Base-by-base conservation (phyloP, 2,797 vertebrate genomes). In the Oreochromis mossambicus region DNA sequence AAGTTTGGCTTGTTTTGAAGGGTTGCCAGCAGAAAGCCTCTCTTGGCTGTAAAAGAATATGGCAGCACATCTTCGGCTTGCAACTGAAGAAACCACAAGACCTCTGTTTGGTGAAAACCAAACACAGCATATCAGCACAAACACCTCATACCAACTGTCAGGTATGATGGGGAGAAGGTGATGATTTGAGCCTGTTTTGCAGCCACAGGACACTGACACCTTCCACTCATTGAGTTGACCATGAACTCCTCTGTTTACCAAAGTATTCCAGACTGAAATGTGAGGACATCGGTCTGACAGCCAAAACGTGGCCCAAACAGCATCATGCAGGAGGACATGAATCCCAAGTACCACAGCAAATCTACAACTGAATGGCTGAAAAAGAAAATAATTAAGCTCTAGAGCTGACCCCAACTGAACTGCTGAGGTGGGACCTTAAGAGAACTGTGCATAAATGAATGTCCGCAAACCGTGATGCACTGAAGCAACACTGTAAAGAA, bases 381-480 rank as follows among this genome's bases (percentile, higher is more conserved):
- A 46, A 48, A 48, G 8, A 17, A 19, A 73, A 73, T 11, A 48
- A 29, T 73, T 46, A 29, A 48, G 8, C 24, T 73, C 24, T 26
- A 73, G 68, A 48, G 9, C 41, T 48, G 4, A 0, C 0, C 0
- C 24, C 41, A 17, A 46, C 21, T 19, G 9, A 70, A 70, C 41
- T 70, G 21, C 66, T 15, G 21, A 26, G 38, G 66, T 46, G 21
- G 66, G 66, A 29, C 21, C 38, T 46, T 17, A 70, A 73, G 41
- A 7, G 24, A 48, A 29, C 24, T 32, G 41, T 2, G 0, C 43
- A 73, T 48, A 48, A 48, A 73, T 73, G 24, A 73, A 73, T 73
- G 43, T 24, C 15, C 0, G 0, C 6, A 73, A 73, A 73, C 4
- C 4, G 0, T 6, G 1, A 73, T 48, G 41, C 12, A 4, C 43